phyloP scores from a whole-genome alignment of 1,140 invertebrate species.

The Cherax quadricarinatus region DNA sequence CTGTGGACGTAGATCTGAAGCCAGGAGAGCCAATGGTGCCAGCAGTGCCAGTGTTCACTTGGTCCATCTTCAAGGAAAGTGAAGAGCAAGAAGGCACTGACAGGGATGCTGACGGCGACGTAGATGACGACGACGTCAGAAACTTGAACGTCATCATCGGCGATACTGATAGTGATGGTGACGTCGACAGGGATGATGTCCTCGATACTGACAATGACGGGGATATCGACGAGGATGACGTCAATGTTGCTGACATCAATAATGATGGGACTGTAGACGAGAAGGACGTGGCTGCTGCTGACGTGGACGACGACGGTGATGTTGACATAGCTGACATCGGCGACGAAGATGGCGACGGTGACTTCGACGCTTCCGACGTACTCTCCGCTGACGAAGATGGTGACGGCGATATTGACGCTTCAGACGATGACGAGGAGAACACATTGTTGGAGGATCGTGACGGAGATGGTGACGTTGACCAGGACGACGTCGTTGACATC shows the following conservation, averaged over 20 bases:
- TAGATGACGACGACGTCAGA: slow-evolving; percentile 62
- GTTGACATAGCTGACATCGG: slow-evolving; percentile 70
- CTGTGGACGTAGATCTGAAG: slow-evolving; percentile 35
- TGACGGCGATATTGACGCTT: slow-evolving; percentile 66
- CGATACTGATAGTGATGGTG: slow-evolving; percentile 68
- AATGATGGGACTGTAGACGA: slow-evolving; percentile 66
- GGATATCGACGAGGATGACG: slow-evolving; percentile 69
- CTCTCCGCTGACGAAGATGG: slow-evolving; percentile 59
- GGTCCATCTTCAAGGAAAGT: slow-evolving; percentile 32
- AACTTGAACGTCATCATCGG: slow-evolving; percentile 66
- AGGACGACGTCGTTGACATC: slow-evolving; percentile 64
- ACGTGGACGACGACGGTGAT: slow-evolving; percentile 69
- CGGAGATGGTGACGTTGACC: slow-evolving; percentile 67
- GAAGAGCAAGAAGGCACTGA: slow-evolving; percentile 37
- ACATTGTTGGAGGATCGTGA: slow-evolving; percentile 63
- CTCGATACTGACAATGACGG: slow-evolving; percentile 69
- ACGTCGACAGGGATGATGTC: slow-evolving; percentile 65
- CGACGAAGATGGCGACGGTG: slow-evolving; percentile 68
- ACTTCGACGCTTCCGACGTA: slow-evolving; percentile 62
- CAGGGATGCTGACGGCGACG: slow-evolving; percentile 55
- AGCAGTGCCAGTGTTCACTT: slow-evolving; percentile 62
- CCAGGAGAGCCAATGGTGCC: slow-evolving; percentile 31
- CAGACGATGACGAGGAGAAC: slow-evolving; percentile 54
- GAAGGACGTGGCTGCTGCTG: slow-evolving; percentile 59
- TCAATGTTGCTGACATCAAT: slow-evolving; percentile 66